phyloP scores from a whole-genome alignment of 2,888 invertebrate genomes.

The Spilosoma lubricipeda region DNA sequence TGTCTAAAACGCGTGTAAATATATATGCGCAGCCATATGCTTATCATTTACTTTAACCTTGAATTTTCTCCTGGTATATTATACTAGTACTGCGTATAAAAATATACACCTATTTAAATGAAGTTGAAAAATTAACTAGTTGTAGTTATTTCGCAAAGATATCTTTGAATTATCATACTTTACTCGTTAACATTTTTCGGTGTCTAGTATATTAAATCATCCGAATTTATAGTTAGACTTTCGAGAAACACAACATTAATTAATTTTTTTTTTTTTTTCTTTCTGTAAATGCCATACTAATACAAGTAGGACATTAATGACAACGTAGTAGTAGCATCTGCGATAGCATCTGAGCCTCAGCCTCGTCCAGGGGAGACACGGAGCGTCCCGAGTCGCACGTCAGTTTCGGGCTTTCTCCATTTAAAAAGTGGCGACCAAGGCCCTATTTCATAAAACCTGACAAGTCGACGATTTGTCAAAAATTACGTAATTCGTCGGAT shows the following conservation, averaged over 20 bases:
- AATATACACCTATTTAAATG: not conserved
- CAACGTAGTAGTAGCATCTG: not conserved
- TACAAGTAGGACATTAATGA: no score
- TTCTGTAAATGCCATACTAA: no score
- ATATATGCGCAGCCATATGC: not conserved
- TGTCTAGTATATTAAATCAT: not conserved
- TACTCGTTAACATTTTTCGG: not conserved
- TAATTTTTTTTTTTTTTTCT: no score
- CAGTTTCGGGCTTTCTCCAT: no score
- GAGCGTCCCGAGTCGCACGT: no score
- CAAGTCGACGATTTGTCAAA: no score
- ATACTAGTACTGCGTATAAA: not conserved
- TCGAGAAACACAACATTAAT: not conserved
- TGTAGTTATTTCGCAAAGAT: not conserved
- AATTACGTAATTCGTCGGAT: no score
- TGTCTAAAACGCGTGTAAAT: not conserved
- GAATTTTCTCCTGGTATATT: not conserved
- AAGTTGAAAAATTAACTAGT: not conserved
- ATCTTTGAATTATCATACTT: not conserved
- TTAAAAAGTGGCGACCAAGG: no score
- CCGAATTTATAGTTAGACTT: not conserved
- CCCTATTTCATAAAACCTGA: no score
- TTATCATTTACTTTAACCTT: not conserved
- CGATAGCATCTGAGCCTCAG: not conserved
- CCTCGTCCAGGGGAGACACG: no score